Conservation (phyloP, 2,797 vertebrate species). For the Bucorvus abyssinicus region DNA sequence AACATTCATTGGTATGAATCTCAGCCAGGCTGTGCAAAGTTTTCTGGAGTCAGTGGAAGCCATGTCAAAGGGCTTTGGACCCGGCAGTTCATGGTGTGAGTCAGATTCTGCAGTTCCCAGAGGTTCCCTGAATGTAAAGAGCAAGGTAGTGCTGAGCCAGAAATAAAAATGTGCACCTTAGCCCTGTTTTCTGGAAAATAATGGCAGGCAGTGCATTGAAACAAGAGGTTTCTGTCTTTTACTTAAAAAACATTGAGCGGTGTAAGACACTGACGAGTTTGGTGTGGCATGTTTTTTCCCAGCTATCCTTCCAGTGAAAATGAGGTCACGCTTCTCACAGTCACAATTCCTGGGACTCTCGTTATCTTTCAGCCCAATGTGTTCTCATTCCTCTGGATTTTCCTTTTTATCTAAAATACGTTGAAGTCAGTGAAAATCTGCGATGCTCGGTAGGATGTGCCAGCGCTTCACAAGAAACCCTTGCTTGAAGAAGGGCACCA, state of each 20-base stretch:
- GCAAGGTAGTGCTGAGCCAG: neutral
- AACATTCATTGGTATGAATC: fast-evolving
- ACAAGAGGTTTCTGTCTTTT: neutral
- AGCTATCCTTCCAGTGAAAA: neutral
- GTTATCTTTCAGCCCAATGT: neutral
- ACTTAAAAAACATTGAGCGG: neutral
- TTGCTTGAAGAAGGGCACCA: slow-evolving; percentile 19
- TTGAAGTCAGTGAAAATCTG: neutral
- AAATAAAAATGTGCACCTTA: neutral
- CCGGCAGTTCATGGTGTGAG: neutral
- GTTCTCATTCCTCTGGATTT: neutral
- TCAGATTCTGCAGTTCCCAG: neutral
- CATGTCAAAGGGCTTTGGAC: neutral
- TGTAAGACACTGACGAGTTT: neutral
- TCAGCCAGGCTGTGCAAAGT: neutral
- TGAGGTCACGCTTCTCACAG: neutral
- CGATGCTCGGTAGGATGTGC: fast-evolving
- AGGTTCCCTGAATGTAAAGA: neutral
- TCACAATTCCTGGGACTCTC: neutral
- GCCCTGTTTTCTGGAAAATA: neutral
- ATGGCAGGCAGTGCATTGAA: neutral
- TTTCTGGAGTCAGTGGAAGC: neutral
- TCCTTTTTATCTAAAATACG: neutral
- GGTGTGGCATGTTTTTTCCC: neutral
- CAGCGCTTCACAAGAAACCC: neutral